Evolutionary conservation across 2,888 invertebrate genomes (phyloP), one percentile per base, ranked within the genome.

Genomic region (Meta bourneti): DNA sequence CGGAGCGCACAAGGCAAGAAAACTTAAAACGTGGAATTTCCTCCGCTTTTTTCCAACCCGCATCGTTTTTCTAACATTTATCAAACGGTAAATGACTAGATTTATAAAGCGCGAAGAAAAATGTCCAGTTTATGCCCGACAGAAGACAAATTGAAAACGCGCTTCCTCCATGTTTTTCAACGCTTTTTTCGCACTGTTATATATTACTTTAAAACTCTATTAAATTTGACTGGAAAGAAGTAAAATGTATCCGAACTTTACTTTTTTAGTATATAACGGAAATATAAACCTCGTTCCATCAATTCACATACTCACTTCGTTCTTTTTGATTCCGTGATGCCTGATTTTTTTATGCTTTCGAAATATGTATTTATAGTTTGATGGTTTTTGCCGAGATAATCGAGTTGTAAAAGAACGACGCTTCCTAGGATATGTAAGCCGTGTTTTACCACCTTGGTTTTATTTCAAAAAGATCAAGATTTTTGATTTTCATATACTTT

Each of bases 141-240:
- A 83, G 78, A 87, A 87, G 91, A 91, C 91, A 91, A 91, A 91
- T 91, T 87, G 91, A 83, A 87, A 87, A 74, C 20, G 74, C 90
- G 54, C 75, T 81, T 80, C 90, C 80, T 49, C 72, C 51, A 48
- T 78, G 74, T 84, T 82, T 89, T 80, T 74, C 54, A 78, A 13
- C 71, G 20, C 20, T 81, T 61, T 81, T 78, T 91, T 70, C 71
- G n/a, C 82, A 34, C 52, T 34, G 72, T 87, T 78, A 87, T 87
- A 91, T 77, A 91, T 91, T 83, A 87, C 78, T 83, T 91, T 86
- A 78, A 91, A 91, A 91, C 78, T 83, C 91, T 79, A 91, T 91
- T 91, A 91, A 91, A 91, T 91, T 91, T 91, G 87, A 91, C 91
- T 91, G 77, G 49, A 77, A 48, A 78, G 77, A 86, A 34, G 70